Evolutionary conservation across 2,113 vertebrate genomes (phyloP), one percentile per base, ranked within the genome.

Genomic region (Athene noctua): DNA sequence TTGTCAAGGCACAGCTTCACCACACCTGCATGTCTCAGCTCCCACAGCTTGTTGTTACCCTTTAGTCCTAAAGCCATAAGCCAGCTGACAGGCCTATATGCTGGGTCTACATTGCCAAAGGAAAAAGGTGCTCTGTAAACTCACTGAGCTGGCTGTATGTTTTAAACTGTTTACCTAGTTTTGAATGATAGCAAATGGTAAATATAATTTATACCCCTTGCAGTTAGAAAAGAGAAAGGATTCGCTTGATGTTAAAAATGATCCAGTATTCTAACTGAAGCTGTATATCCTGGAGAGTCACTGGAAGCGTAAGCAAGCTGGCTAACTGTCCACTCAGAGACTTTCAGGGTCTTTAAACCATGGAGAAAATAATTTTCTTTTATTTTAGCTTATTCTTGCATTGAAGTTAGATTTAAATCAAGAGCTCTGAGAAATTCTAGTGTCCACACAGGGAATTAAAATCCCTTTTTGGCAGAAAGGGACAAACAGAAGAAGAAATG

Each of bases 61-160:
- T n/a, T 79, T 27, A 42, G 27, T 16, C 27, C 47, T 36, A 27
- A 10, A 20, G 18, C 20, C 42, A 20, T 14, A 36, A 40, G 9
- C 6, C 47, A 68, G 20, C 14, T 72, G 23, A 58, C 65, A 82
- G 46, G 25, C 6, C 17, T 18, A 7, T 34, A 14, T 29, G 9
- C 12, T 70, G 2, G 1, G 38, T 38, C 49, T 30, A 6, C 4
- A 0, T 8, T 54, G 40, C 18, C 2, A 1, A 91, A 66, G 36
- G 79, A 70, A 78, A 84, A 67, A 77, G 7, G 32, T 54, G 13
- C 9, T 65, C 36, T 66, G 19, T 32, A 77, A 80, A 80, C 3
- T 51, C 51, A 22, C 1, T 51, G 55, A 74, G 7, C 16, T 44
- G n/a, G 8, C 59, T 22, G 16, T 34, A 44, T 78, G 11, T 52